Percentiles rank a stretch among this genome's conserved stretches.
Evolutionary conservation across 1,140 invertebrate species (phyloP).

Genomic region (Acromyrmex charruanus): DNA sequence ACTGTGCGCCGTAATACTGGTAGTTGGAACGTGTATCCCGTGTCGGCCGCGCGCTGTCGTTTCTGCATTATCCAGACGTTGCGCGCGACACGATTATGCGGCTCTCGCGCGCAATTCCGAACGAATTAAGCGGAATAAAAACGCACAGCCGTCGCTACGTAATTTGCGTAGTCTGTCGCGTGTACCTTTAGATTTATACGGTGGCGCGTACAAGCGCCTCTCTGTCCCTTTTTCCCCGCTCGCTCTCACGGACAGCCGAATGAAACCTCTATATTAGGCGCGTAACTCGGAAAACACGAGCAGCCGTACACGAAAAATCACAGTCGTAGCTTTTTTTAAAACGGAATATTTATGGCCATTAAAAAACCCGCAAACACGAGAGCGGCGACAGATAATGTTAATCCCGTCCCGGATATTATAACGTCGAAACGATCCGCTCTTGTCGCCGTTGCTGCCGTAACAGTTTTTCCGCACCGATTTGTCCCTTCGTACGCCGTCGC

Average conservation of each 20-base stretch:
- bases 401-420: conserved; percentile 60
- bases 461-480: conserved; percentile 47
- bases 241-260: conserved; percentile 4
- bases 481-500: conserved; percentile 24
- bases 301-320: conserved; percentile 42
- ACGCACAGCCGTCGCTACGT: conserved; percentile 53
- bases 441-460: conserved; percentile 3
- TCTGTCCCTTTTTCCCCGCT: conserved; percentile 20
- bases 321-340: conserved; percentile 36
- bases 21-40: conserved; percentile 31
- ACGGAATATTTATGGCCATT: conserved; percentile 46
- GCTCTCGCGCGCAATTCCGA: conserved; percentile 49
- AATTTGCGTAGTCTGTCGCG: conserved; percentile 52
- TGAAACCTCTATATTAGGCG: conserved; percentile 54
- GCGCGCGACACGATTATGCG: conserved; percentile 59
- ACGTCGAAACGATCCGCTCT: conserved; percentile 53
- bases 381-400: conserved; percentile 49
- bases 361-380: conserved; percentile 39
- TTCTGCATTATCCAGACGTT: conserved; percentile 60
- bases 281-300: conserved; percentile 43
- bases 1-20: conserved; percentile 28
- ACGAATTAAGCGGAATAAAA: conserved; percentile 63
- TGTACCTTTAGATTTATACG: conserved; percentile 59
- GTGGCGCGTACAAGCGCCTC: conserved; percentile 28
- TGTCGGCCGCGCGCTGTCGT: conserved; percentile 43